Evolutionary conservation across 23 tunicate genomes (phyloP).

Genomic region (Botrylloides violaceus): DNA sequence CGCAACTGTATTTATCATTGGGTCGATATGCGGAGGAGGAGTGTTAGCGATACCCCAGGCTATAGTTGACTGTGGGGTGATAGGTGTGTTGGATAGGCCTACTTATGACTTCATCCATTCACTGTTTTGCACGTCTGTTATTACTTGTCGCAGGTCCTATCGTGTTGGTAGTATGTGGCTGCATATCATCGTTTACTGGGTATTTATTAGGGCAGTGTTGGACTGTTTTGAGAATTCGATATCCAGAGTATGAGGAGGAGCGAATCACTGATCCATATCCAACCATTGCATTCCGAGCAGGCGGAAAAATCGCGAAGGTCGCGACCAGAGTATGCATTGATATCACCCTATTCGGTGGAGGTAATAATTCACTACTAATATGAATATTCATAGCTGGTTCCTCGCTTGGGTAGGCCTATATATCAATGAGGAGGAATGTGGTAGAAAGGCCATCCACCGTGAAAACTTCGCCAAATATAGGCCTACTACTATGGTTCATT

Average conservation of each 20-base stretch:
- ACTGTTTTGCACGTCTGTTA: too few relatives aligned
- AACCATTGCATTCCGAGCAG: constrained; percentile 71
- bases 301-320: constrained; percentile 58
- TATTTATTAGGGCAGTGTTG: constrained; percentile 73
- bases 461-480: too few relatives aligned
- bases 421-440: too few relatives aligned
- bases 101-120: too few relatives aligned
- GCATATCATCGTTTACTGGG: constrained; percentile 70
- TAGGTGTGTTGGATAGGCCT: constrained; percentile 28
- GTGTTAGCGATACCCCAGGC: constrained; percentile 79
- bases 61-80: constrained; percentile 69
- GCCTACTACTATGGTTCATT: too few relatives aligned
- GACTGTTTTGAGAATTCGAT: constrained; percentile 53
- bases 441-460: too few relatives aligned
- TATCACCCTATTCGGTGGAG: constrained; percentile 66
- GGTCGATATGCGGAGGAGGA: constrained; percentile 90
- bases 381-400: too few relatives aligned
- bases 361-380: too few relatives aligned
- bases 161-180: constrained; percentile 49
- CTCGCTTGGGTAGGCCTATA: too few relatives aligned
- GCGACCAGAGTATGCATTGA: constrained; percentile 59
- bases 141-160: constrained; percentile 1
- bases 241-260: constrained; percentile 43
- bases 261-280: constrained; percentile 83
- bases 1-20: constrained; percentile 73